These are phyloP conservation scores for Aleiodes leptofemur DNA, from an alignment of 2,888 invertebrate species.

Conservation along the genomic window DNA sequence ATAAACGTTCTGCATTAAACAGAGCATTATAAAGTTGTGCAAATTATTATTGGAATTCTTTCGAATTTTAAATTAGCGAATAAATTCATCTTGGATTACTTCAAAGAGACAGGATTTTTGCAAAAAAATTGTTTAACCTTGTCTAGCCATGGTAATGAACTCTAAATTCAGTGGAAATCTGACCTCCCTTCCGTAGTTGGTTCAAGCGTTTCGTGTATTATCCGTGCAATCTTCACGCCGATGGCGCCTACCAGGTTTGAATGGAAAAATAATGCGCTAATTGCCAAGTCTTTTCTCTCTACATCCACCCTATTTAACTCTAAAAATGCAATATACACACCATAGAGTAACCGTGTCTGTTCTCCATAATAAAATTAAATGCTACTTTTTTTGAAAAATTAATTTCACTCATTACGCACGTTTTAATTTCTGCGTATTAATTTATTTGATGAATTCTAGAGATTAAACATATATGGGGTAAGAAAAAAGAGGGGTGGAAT, in stretches of 20 bases:
- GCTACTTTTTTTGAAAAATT: slow-evolving; percentile 14
- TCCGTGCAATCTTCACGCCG: slow-evolving; percentile 70
- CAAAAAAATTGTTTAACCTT: not conserved
- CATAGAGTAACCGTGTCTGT: not conserved
- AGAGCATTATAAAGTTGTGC: not conserved
- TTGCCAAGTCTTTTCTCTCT: slow-evolving; percentile 39
- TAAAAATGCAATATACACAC: slow-evolving; percentile 8
- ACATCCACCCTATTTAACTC: not conserved
- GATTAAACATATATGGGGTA: too few relatives aligned
- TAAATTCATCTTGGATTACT: not conserved
- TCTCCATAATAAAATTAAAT: slow-evolving; percentile 26
- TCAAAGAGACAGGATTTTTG: not conserved
- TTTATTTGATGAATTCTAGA: not conserved
- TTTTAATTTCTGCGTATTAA: slow-evolving; percentile 16
- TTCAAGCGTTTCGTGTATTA: slow-evolving; percentile 53
- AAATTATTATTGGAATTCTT: too few relatives aligned
- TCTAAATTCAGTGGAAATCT: slow-evolving; percentile 21
- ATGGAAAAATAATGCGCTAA: slow-evolving; percentile 50
- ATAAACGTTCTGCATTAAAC: slow-evolving; percentile 10
- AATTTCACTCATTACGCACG: slow-evolving; percentile 22
- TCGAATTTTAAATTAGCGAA: not conserved
- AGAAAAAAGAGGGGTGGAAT: too few relatives aligned
- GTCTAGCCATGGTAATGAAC: slow-evolving; percentile 32
- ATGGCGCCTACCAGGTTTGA: slow-evolving; percentile 59
- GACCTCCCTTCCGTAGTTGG: slow-evolving; percentile 28